A percentile compares a stretch with the other conserved stretches of the same genome.
Evolutionary conservation across 2,797 vertebrate species (phyloP).

Genomic region (Danionella dracula): DNA sequence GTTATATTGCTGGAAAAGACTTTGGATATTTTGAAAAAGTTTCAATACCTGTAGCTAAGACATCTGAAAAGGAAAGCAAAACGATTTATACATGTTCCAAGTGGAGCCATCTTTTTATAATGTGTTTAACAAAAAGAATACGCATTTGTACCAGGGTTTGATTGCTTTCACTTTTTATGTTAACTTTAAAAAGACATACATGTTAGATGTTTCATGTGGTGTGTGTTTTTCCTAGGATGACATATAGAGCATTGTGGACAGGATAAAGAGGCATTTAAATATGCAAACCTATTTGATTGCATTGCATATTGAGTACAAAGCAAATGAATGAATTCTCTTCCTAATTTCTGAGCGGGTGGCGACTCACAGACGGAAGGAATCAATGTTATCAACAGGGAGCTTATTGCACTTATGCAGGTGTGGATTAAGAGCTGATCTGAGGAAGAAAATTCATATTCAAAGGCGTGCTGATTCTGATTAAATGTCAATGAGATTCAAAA

Average conservation of each 20-base stretch:
- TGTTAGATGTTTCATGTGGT: slow-evolving; percentile 3
- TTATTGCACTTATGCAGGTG: slow-evolving; percentile 38
- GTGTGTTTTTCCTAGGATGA: not conserved
- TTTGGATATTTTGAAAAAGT: too few relatives aligned
- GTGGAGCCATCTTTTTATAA: too few relatives aligned
- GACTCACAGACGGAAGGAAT: slow-evolving; percentile 27
- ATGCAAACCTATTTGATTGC: slow-evolving; percentile 34
- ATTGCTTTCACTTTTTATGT: too few relatives aligned
- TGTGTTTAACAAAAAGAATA: too few relatives aligned
- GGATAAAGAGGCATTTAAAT: slow-evolving; percentile 29
- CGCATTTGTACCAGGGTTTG: too few relatives aligned
- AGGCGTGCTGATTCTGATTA: slow-evolving; percentile 28
- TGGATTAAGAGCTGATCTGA: slow-evolving; percentile 39
- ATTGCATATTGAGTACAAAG: slow-evolving; percentile 38
- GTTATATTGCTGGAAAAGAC: too few relatives aligned
- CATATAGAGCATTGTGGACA: not conserved
- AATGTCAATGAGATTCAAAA: slow-evolving; percentile 43
- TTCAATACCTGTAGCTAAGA: too few relatives aligned
- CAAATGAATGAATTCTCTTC: slow-evolving; percentile 33
- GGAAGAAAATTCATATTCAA: slow-evolving; percentile 32
- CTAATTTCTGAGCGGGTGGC: slow-evolving; percentile 22
- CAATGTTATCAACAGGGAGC: slow-evolving; percentile 43
- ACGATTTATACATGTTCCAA: too few relatives aligned
- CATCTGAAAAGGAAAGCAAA: too few relatives aligned
- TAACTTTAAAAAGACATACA: too few relatives aligned